Evolutionary conservation across 2,888 invertebrate species (phyloP), one percentile per base, ranked within the genome.

Genomic region (Napeogenes inachia): DNA sequence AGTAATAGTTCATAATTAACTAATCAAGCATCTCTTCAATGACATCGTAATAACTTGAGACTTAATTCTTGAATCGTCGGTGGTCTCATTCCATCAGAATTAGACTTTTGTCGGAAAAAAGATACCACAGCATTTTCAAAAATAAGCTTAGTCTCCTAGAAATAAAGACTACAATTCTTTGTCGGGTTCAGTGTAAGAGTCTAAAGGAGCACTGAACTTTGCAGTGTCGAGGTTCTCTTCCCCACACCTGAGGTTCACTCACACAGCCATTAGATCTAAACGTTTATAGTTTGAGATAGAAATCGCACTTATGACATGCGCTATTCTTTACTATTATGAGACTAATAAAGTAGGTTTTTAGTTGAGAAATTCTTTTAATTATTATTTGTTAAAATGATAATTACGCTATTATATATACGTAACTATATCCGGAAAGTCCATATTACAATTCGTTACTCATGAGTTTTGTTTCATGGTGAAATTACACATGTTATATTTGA

Each of bases 181-280:
- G 78, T 70, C 70, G 67, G 65, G 67, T 74, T 71, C 67, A 66
- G 70, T 67, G 69, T 70, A 70, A 75, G 70, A 73, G 77, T 74
- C 73, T 76, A 71, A 80, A 84, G 83, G 89, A 86, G 84, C 89
- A 89, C 79, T 89, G 89, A 89, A 89, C 89, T 88, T 86, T 87
- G 82, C 77, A 75, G 78, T 79, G 78, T 71, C 75, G 79, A 78
- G 78, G 74, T 74, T 78, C 77, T 81, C 83, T 74, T 78, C 77
- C 81, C 83, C 79, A 81, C 86, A 86, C 87, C 87, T 89, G 84
- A 81, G 81, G 81, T 84, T 85, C 79, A 84, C 84, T 84, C 82
- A 21, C 21, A 81, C 79, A 80, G 70, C 78, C 80, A 85, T 88
- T 87, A 84, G 81, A 82, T 85, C 79, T 77, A 74, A 82, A 77